Percentiles rank a stretch among this genome's conserved stretches.
Conservation (phyloP, 2,888 invertebrate species). For the Drosophila trichaetosa region DNA sequence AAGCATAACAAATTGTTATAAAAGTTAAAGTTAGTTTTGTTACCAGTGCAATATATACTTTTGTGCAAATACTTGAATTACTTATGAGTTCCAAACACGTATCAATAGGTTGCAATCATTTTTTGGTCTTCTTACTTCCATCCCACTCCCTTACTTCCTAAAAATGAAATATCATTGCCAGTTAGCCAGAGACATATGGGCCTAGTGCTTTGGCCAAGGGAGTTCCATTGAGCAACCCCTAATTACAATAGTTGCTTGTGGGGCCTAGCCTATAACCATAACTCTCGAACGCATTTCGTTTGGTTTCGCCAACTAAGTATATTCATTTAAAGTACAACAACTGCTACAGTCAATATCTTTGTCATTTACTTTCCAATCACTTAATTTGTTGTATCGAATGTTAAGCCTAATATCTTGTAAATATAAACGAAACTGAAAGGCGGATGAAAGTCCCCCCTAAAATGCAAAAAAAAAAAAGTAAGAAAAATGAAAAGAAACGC, state of each 20-base stretch:
- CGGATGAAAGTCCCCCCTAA: constrained; percentile 84
- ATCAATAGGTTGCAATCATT: constrained; percentile 26
- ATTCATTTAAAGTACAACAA: constrained; percentile 4
- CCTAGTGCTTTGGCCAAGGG: constrained; percentile 19
- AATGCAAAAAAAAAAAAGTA: constrained; percentile 10
- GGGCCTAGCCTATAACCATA: constrained; percentile 29
- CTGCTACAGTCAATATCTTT: constrained; percentile 1
- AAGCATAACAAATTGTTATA: constrained; percentile 77
- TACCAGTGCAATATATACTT: constrained; percentile 72
- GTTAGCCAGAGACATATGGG: constrained; percentile 27
- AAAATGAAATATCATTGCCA: constrained; percentile 26
- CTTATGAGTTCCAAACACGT: constrained; percentile 48
- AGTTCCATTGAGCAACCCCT: constrained; percentile 11
- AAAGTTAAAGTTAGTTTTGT: constrained; percentile 79
- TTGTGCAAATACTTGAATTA: constrained; percentile 50
- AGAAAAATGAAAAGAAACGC: background rate
- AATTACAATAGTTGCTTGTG: constrained; percentile 18
- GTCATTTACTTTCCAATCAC: constrained; percentile 10
- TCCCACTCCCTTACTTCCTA: background rate
- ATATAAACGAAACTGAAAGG: constrained; percentile 71
- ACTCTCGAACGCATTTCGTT: constrained; percentile 9
- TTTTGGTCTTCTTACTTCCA: background rate
- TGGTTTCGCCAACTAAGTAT: background rate
- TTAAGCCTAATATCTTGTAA: constrained; percentile 55
- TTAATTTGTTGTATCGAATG: constrained; percentile 36